A percentile compares a stretch with the other conserved stretches of the same genome.
Conservation (phyloP, 1,140 invertebrate species). For the Portunus trituberculatus region DNA sequence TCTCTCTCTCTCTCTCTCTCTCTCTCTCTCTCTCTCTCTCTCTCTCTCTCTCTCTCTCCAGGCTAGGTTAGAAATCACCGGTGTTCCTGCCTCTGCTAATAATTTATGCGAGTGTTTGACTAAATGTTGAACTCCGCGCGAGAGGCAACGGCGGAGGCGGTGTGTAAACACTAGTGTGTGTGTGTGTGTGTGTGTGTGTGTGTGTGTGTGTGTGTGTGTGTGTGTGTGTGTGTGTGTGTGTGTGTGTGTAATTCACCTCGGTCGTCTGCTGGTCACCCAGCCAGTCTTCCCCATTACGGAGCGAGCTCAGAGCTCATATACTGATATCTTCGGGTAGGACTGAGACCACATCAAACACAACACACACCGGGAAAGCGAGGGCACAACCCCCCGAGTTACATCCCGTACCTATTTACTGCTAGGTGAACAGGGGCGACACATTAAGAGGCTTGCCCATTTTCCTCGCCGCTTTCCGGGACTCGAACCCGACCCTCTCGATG, state of each 20-base stretch:
- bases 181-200: slow-evolving; percentile 44
- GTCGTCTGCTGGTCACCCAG: background rate
- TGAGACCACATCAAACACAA: too few relatives aligned
- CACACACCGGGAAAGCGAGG: too few relatives aligned
- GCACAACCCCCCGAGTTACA: too few relatives aligned
- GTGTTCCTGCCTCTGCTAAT: background rate
- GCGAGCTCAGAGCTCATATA: too few relatives aligned
- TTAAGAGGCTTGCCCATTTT: too few relatives aligned
- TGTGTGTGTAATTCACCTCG: slow-evolving; percentile 20
- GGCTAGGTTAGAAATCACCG: background rate
- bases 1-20: background rate
- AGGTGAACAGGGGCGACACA: too few relatives aligned
- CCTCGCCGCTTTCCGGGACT: too few relatives aligned
- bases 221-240: slow-evolving; percentile 50
- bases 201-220: slow-evolving; percentile 47
- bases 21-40: background rate
- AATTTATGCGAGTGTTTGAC: background rate
- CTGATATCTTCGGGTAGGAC: too few relatives aligned
- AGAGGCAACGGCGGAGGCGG: background rate
- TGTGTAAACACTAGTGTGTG: background rate
- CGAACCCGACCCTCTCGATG: too few relatives aligned
- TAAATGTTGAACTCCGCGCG: background rate
- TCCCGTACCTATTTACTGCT: too few relatives aligned
- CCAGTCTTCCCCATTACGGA: background rate
- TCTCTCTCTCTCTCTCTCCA: background rate